Evolutionary conservation across 1,140 invertebrate genomes (phyloP), one percentile per base, ranked within the genome.

Genomic region (Caenorhabditis tropicalis): DNA sequence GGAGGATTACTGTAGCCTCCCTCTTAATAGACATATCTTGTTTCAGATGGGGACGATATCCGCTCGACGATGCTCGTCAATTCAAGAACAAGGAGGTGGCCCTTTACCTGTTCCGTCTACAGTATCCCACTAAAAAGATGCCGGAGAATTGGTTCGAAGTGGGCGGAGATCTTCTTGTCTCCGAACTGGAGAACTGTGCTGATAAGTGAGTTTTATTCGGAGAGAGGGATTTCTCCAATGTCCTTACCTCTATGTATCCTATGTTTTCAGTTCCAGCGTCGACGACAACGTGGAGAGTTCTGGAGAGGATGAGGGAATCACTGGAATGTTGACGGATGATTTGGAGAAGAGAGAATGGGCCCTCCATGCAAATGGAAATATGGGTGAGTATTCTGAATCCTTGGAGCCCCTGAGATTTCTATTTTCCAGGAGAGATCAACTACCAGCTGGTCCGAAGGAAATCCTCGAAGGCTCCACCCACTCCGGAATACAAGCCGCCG

Each of bases 41-140:
- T 85, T 87, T 33, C 70, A 87, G 90, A 24, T 91, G 91, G 91
- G 88, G 88, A 0, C 46, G 87, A 4, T 89, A 90, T n/a, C 86
- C 90, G 10, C 60, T 91, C 19, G 90, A 91, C 65, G 90, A 91
- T 60, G 90, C 91, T 7, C 36, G 86, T n/a, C 56, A 79, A 7
- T 91, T 91, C 84, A 58, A 87, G 39, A 88, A 82, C 82, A n/a
- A 86, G 84, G 29, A 88, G 60, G 82, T 91, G 46, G 53, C 53
- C 12, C 15, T 39, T 2, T 82, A 56, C 53, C 33, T 82, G n/a
- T 46, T 60, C 48, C 48, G 51, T 56, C 53, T 46, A 7, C 81
- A 82, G 27, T 74, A 74, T 24, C 65, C 65, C n/a, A 74, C 65
- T 2, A 74, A 74, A 24, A 33, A n/a, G 24, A 74, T 74, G 65